Evolutionary conservation across 2,888 invertebrate genomes (phyloP), one percentile per base, ranked within the genome.

Genomic region (Eudasyphora cyanicolor): DNA sequence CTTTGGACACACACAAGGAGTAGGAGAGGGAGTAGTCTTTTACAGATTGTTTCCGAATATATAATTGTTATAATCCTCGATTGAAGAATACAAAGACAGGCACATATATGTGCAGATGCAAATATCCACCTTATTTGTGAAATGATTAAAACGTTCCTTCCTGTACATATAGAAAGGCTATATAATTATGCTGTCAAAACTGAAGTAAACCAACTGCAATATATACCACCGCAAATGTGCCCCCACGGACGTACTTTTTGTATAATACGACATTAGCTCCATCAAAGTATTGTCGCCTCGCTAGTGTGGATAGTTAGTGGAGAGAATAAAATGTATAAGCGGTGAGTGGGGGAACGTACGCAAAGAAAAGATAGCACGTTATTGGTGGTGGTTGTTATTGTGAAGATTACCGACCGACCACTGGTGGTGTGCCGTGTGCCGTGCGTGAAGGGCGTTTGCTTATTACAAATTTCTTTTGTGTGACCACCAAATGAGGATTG

Each of bases 401-500:
- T 54, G 62, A 75, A 60, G 73, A 73, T 49, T 79, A 76, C 62
- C n/a, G n/a, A n/a, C n/a, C n/a, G n/a, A n/a, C n/a, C 21, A 38
- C 24, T 67, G 62, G 35, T 35, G 74, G 74, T 83, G 77, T n/a
- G n/a, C n/a, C n/a, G n/a, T n/a, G 80, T 75, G 74, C n/a, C n/a
- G 67, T 77, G 57, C 54, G 70, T 71, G 77, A 80, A 84, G 80
- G 83, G 83, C 83, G 83, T 84, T 75, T 84, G 80, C 83, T 76
- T 81, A 70, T 29, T 35, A 35, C 19, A 27, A 54, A 45, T 45
- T 62, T 17, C 38, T 49, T 76, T 81, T 38, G 29, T 76, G 32
- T 12, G 24, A 57, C 57, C 21, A 57, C 57, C 21, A 24, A 57
- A 21, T 57, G 10, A 27, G 57, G n/a, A 60, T 29, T 60, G 29